Percentiles rank a stretch among this genome's conserved stretches.
phyloP scores from a whole-genome alignment of 2,113 vertebrate species.

The Asarcornis scutulata region DNA sequence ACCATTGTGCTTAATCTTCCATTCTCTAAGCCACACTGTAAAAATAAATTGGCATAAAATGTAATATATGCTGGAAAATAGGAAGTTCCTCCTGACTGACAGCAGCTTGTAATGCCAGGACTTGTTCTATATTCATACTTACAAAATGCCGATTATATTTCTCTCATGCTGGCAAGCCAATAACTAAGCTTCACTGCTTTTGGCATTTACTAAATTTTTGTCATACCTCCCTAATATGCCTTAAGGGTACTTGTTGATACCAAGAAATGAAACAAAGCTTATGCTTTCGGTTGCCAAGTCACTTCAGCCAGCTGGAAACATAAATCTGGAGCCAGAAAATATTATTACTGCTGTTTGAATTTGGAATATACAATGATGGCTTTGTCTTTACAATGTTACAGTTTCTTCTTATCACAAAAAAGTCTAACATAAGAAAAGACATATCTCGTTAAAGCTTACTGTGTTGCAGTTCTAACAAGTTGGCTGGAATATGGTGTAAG shows the following conservation, averaged over 20 bases:
- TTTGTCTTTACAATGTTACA: conserved; percentile 44
- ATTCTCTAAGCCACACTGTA: background rate
- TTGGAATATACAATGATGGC: conserved; percentile 30
- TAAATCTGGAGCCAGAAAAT: conserved; percentile 66
- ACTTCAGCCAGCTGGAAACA: conserved; percentile 73
- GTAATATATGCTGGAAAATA: conserved; percentile 43
- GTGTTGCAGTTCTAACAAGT: background rate
- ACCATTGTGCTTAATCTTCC: background rate
- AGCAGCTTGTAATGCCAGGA: conserved; percentile 48
- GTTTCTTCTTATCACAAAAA: conserved; percentile 17
- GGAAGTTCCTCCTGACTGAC: conserved; percentile 67
- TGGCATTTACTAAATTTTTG: conserved; percentile 64
- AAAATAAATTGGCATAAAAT: conserved; percentile 55
- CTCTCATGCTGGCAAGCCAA: conserved; percentile 61
- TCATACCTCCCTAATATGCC: conserved; percentile 74
- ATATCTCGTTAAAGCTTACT: background rate
- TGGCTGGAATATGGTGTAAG: background rate
- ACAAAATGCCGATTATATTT: conserved; percentile 65
- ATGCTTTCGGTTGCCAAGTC: conserved; percentile 73
- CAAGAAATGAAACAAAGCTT: conserved; percentile 74
- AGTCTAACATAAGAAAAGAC: background rate
- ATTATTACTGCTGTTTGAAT: conserved; percentile 57
- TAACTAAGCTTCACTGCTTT: conserved; percentile 52
- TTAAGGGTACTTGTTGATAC: conserved; percentile 74
- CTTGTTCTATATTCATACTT: conserved; percentile 67